Conservation (phyloP, 2,797 vertebrate species). For the Manis pentadactyla region DNA sequence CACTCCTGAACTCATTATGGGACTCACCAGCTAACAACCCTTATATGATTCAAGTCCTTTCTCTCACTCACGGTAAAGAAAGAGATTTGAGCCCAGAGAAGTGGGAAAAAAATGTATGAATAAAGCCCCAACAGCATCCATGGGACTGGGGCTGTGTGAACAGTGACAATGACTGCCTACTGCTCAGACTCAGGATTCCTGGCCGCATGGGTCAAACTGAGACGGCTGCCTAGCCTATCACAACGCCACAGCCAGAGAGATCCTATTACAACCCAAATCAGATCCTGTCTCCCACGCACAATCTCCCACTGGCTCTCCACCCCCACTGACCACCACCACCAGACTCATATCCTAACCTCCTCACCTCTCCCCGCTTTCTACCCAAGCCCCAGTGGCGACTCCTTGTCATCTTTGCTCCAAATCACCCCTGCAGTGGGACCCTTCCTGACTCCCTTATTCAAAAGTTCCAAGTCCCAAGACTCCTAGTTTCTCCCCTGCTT, state of each 20-base stretch:
- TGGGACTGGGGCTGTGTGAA: accelerated
- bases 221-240: neutral
- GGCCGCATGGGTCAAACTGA: accelerated
- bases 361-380: neutral
- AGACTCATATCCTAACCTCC: accelerated
- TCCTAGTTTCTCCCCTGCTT: neutral
- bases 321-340: too few relatives aligned
- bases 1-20: neutral
- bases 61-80: neutral
- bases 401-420: neutral
- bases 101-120: neutral
- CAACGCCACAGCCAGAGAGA: accelerated
- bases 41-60: neutral
- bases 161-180: neutral
- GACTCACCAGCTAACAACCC: neutral
- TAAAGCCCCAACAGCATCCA: neutral
- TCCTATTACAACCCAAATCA: neutral
- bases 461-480: neutral
- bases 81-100: neutral
- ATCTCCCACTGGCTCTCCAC: accelerated
- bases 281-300: neutral
- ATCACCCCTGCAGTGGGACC: neutral
- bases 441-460: neutral
- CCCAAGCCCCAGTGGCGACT: neutral
- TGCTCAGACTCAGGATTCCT: neutral